Percentiles rank a stretch among this genome's conserved stretches.
These are phyloP conservation scores for Loriculus beryllinus DNA, from an alignment of 2,797 vertebrate genomes.

Conservation along the genomic window DNA sequence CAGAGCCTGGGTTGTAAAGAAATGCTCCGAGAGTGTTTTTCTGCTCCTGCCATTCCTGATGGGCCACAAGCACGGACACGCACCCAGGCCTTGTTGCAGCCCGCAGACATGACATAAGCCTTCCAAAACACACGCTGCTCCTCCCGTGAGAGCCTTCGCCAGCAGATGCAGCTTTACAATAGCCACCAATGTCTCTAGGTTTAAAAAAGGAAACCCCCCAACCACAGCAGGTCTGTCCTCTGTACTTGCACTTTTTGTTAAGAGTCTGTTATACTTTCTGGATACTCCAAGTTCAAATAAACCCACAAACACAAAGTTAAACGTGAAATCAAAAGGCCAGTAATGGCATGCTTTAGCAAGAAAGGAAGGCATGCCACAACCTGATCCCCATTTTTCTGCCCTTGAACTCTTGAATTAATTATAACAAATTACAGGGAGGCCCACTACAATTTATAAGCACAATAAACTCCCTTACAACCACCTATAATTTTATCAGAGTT, in stretches of 20 bases:
- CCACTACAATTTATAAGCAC: constrained; percentile 65
- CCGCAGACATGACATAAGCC: neutral
- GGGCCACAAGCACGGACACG: constrained; percentile 17
- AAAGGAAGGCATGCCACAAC: constrained; percentile 66
- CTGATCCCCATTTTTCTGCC: constrained; percentile 69
- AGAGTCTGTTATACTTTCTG: constrained; percentile 21
- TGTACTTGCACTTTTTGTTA: neutral
- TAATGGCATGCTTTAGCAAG: constrained; percentile 62
- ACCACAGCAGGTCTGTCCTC: neutral
- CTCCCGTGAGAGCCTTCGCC: neutral
- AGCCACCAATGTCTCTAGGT: neutral
- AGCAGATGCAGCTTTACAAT: neutral
- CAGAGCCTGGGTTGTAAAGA: neutral
- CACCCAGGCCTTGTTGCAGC: neutral
- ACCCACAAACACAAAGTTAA: constrained; percentile 37
- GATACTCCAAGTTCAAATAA: constrained; percentile 65
- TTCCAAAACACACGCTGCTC: neutral
- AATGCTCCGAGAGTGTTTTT: constrained; percentile 1
- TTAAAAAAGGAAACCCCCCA: constrained; percentile 1
- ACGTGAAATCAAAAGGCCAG: constrained; percentile 51
- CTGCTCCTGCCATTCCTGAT: neutral
- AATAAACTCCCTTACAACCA: constrained; percentile 73
- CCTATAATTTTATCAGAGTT: constrained; percentile 73
- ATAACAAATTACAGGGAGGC: constrained; percentile 80
- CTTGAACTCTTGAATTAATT: constrained; percentile 77